A percentile compares a stretch with the other conserved stretches of the same genome.
phyloP scores from a whole-genome alignment of 2,888 invertebrate species.

The Adela reaumurella region DNA sequence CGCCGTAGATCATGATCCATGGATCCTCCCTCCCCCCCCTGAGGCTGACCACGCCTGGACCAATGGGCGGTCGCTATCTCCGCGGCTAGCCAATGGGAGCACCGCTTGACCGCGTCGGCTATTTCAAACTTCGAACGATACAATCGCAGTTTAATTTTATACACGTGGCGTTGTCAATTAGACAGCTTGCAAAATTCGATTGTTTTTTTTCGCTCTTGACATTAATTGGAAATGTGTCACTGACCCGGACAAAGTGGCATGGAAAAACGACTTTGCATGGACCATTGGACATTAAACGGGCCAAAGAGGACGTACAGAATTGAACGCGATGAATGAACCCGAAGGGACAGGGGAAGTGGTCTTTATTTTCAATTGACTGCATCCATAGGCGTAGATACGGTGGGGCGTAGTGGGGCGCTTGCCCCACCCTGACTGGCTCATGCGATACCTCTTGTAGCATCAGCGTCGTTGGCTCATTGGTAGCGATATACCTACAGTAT shows the following conservation, averaged over 20 bases:
- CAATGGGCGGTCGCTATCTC: not conserved
- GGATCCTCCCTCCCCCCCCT: not conserved
- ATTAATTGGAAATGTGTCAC: constrained; percentile 2
- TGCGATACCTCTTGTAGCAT: too few relatives aligned
- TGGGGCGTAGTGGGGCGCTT: too few relatives aligned
- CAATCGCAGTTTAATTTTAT: not conserved
- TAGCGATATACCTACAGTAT: too few relatives aligned
- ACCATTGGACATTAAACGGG: too few relatives aligned
- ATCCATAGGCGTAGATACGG: too few relatives aligned
- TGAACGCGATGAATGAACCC: too few relatives aligned
- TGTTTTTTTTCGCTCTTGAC: not conserved
- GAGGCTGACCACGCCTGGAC: not conserved
- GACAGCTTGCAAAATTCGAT: not conserved
- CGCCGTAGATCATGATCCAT: not conserved
- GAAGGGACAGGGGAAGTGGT: too few relatives aligned
- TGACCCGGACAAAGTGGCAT: constrained; percentile 7
- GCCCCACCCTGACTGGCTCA: too few relatives aligned
- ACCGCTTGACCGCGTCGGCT: not conserved
- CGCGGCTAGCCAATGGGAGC: not conserved
- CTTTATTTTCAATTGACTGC: too few relatives aligned
- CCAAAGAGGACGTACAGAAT: too few relatives aligned
- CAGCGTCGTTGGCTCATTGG: too few relatives aligned
- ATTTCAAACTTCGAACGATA: not conserved
- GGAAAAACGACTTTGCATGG: too few relatives aligned
- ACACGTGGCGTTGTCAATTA: not conserved